Evolutionary conservation across 2,888 invertebrate species (phyloP), one percentile per base, ranked within the genome.

Genomic region (Xylophagus ater): DNA sequence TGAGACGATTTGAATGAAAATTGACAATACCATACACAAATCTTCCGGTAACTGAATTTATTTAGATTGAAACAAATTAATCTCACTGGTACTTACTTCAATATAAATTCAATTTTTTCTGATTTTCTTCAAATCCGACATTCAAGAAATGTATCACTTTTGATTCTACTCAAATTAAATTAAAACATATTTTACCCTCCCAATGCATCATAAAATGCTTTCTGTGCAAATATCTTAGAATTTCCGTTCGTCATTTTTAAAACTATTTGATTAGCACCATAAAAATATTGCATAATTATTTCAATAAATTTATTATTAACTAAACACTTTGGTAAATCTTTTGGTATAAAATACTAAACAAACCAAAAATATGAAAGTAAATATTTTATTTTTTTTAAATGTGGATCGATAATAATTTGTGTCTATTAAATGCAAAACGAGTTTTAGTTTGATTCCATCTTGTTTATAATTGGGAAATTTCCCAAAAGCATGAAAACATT

Each of bases 181-280:
- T 15, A 10, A 32, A 14, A 32, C 17, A 32, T 9, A 32, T 14
- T 21, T 44, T 46, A 53, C 53, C 63, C 60, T 18, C 65, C 65
- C 14, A 65, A 15, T 3, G 57, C 50, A 45, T 65, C 65, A 39
- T 58, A 64, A 42, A 58, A 59, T 4, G 60, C 58, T 19, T 51
- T 52, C 34, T 59, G 52, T 0, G 52, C 40, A 14, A 57, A 25
- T 1, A 45, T 38, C n/a, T 51, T 49, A 0, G 51, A 42, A 3
- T 46, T 44, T 1, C 46, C 37, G 4, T 51, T 45, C 3, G 51
- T 44, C 48, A 53, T 53, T 10, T 42, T 49, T 4, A 53, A 47
- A 5, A 64, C 49, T 2, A 59, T 44, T 38, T 57, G 53, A 26
- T 58, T 59, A 3, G 56, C 54, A 10, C 47, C 48, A 30, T 56